Evolutionary conservation across 2,113 vertebrate genomes (phyloP), one percentile per base, ranked within the genome.

Genomic region (Dolichotis patagonum): DNA sequence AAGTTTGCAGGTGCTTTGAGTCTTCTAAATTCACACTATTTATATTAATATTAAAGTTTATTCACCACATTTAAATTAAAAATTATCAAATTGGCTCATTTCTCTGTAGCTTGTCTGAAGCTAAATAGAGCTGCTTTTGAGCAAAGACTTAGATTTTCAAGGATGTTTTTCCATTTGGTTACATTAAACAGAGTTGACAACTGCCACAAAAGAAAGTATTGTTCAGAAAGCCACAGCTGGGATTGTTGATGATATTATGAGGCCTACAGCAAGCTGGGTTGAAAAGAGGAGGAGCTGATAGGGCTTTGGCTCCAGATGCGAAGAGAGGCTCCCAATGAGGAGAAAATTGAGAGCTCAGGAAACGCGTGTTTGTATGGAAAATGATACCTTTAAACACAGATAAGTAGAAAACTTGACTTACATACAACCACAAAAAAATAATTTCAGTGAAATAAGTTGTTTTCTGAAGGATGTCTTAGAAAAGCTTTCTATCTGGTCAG

Each of bases 181-280:
- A 91, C 28, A 24, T 92, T 95, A 95, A 96, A 26, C 56, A 32
- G 63, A 96, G 62, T 41, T 96, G 90, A 96, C 96, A 92, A 91
- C 81, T 69, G 32, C 56, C 94, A 94, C 75, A 85, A 90, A 95
- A 96, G 71, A 78, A 81, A 58, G 73, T 89, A 97, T 96, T 97
- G 92, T 97, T 92, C 90, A 81, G 77, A 85, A 84, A 88, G 65
- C 77, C 69, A 46, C 85, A 95, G 73, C 92, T 95, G 67, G 95
- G 65, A 62, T 77, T 87, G 90, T 7, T 88, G 88, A 90, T 87
- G 84, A 65, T 84, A 89, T 43, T 67, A 52, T 49, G 54, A 93
- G 58, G 60, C 24, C 73, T 78, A 95, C 69, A 85, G 87, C 88
- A 62, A 73, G 67, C 20, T 81, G 86, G 41, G 69, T 13, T 71